These are phyloP conservation scores for Mohoua ochrocephala DNA, from an alignment of 2,113 vertebrate genomes.

Conservation along the genomic window DNA sequence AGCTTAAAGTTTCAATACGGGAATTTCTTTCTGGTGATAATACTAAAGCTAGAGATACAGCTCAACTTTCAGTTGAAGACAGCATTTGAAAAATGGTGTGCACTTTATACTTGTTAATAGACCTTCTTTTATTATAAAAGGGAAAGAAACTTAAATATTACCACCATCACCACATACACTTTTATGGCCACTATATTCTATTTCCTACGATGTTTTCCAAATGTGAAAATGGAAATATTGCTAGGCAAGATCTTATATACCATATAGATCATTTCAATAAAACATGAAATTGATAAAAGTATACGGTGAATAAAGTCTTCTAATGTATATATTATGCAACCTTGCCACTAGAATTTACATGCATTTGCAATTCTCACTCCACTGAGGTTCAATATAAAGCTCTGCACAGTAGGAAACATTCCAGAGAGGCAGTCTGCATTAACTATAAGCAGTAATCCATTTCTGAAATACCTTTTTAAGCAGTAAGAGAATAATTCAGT, in stretches of 20 bases:
- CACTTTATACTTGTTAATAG: background rate
- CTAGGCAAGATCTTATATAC: background rate
- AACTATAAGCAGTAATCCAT: slow-evolving; percentile 42
- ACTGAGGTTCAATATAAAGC: background rate
- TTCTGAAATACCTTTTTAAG: slow-evolving; percentile 48
- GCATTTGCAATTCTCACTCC: background rate
- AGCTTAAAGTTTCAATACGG: background rate
- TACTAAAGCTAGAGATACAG: background rate
- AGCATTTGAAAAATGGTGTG: background rate
- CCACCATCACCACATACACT: background rate
- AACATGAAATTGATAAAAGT: background rate
- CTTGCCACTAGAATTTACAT: background rate
- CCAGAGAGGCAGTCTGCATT: slow-evolving; percentile 36
- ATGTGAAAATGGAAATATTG: background rate
- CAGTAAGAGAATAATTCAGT: slow-evolving; percentile 61
- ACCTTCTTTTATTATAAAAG: background rate
- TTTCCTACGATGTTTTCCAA: background rate
- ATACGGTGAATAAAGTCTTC: background rate
- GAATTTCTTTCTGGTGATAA: background rate
- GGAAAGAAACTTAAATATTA: background rate
- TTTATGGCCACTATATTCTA: background rate
- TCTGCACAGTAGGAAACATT: slow-evolving; percentile 17
- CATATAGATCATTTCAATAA: background rate
- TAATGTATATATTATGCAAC: background rate
- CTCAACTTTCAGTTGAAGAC: background rate